Base-by-base conservation (phyloP, 2,113 vertebrate species). In the Petroica traversi region DNA sequence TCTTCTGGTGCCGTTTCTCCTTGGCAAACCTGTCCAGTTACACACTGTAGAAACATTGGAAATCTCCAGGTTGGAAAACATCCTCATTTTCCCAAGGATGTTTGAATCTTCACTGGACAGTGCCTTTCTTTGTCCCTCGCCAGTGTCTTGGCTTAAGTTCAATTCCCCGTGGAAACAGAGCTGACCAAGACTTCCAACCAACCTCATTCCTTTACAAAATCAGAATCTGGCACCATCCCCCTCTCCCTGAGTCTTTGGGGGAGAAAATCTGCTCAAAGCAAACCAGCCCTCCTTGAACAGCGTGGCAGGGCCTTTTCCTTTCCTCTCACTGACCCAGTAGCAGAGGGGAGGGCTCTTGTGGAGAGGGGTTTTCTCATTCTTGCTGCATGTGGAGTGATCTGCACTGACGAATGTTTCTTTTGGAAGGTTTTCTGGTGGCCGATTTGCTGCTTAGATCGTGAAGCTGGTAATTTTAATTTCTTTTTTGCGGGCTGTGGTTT, bases 401-500 rank as follows among this genome's bases (percentile, higher is more conserved):
- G 96, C 92, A 94, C 74, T 93, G 95, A 97, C 92, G 87, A 94
- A 96, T 96, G 97, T 96, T 96, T 90, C 95, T 97, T 96, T 94
- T 85, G 90, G 95, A 94, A 96, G 97, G 97, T 97, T 97, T 97
- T 94, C 97, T 96, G 95, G 96, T 93, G 97, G 96, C 97, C 84
- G 86, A 91, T 95, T 97, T 94, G 96, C 96, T 97, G 96, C 98
- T 97, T 97, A 97, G 92, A 97, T 96, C 93, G 91, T 93, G 96
- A 93, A 96, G 93, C 86, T 59, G 92, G 93, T 94, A 95, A 93
- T 94, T 97, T 97, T 96, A 92, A 96, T 97, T 88, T 97, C 92
- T 97, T 86, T 89, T 95, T 96, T 89, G 96, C 92, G 97, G 96
- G 95, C 96, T 97, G 94, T 93, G 95, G 97, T 92, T 95, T 96